Conservation (phyloP, 2,797 vertebrate species). For the Xenopus petersii region DNA sequence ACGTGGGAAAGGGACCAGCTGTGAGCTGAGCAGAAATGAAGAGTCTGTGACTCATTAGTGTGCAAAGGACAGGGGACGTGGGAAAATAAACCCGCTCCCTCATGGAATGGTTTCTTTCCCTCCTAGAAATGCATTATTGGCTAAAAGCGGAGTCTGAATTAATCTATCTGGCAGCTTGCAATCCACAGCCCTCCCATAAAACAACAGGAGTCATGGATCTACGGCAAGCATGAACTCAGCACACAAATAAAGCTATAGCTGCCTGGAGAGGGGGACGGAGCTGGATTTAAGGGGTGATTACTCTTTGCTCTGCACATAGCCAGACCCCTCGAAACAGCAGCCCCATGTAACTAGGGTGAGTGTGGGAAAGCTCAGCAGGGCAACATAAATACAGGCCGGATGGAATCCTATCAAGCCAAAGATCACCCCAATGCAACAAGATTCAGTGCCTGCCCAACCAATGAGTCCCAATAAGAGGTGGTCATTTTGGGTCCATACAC, state of each 20-base stretch:
- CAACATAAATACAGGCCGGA: too few species aligned
- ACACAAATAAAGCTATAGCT: not conserved
- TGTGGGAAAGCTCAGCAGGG: too few species aligned
- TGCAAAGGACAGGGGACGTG: constrained; percentile 44
- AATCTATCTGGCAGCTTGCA: constrained; percentile 29
- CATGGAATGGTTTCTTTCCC: constrained; percentile 14
- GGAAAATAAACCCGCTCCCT: constrained; percentile 48
- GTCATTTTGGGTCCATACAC: too few species aligned
- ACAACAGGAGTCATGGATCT: constrained; percentile 11
- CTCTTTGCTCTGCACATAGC: too few species aligned
- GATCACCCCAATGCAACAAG: too few species aligned
- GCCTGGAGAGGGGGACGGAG: not conserved
- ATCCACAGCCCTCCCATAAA: constrained; percentile 21
- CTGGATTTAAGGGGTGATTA: too few species aligned
- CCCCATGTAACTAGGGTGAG: too few species aligned
- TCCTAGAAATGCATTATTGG: constrained; percentile 29
- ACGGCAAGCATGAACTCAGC: not conserved
- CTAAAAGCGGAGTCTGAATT: constrained; percentile 15
- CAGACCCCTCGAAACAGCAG: too few species aligned
- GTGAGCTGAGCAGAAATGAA: constrained; percentile 18
- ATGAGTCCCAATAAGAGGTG: too few species aligned
- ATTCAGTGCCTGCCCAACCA: too few species aligned
- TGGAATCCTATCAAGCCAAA: too few species aligned
- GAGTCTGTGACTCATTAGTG: constrained; percentile 51
- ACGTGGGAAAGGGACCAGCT: constrained; percentile 38